Evolutionary conservation across 2,113 vertebrate species (phyloP).

Genomic region (Campylorhamphus procurvoides): DNA sequence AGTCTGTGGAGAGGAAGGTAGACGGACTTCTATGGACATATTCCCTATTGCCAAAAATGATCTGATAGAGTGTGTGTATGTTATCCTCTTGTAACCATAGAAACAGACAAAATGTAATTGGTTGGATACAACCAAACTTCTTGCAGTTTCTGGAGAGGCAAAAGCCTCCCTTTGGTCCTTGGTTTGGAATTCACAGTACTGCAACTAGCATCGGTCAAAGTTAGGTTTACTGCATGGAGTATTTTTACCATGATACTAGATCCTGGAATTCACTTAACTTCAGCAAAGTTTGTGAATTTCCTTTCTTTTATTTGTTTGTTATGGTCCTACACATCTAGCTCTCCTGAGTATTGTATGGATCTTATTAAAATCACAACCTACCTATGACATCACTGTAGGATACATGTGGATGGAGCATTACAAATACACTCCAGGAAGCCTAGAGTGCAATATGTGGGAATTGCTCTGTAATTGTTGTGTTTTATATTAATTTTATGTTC

Average conservation of each 20-base stretch:
- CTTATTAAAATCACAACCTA: neutral
- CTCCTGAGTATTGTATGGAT: neutral
- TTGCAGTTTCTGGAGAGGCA: neutral
- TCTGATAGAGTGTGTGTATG: neutral
- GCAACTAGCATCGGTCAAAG: neutral
- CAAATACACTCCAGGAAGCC: neutral
- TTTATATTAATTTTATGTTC: neutral
- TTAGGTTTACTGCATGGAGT: neutral
- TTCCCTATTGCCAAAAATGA: neutral
- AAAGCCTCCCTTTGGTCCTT: neutral
- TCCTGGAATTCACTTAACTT: neutral
- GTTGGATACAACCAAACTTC: neutral
- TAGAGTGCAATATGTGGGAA: neutral
- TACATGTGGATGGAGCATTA: neutral
- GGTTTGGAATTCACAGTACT: neutral
- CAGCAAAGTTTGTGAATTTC: neutral
- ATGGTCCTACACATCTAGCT: neutral
- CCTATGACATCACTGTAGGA: neutral
- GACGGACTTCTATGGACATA: neutral
- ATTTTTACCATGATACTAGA: neutral
- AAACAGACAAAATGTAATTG: neutral
- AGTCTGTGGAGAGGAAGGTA: neutral
- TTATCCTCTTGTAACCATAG: constrained; percentile 22
- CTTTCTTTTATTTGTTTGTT: neutral
- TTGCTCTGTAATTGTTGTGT: neutral